Evolutionary conservation across 2,888 invertebrate species (phyloP).

Genomic region (Linhomoeus sp.): DNA sequence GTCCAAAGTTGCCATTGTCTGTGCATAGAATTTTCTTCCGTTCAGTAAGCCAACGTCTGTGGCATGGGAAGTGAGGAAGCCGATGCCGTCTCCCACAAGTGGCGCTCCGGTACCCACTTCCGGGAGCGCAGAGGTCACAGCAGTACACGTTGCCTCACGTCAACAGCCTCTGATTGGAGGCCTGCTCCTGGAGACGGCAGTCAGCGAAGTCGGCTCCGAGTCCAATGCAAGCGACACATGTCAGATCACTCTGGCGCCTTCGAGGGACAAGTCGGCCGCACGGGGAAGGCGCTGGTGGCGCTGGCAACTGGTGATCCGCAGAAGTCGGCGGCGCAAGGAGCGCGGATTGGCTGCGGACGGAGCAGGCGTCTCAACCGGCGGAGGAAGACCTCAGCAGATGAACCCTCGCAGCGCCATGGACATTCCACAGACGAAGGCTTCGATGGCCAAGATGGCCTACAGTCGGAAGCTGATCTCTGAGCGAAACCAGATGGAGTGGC

Average conservation of each 20-base stretch:
- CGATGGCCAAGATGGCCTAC: slow-evolving; percentile 26
- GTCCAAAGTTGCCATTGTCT: no score
- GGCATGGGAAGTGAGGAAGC: slow-evolving; percentile 87
- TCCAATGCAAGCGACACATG: no score
- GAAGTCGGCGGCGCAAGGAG: background rate
- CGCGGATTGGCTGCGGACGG: no score
- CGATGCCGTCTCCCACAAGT: slow-evolving; percentile 28
- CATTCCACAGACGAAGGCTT: slow-evolving; percentile 15
- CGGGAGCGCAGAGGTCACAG: no score
- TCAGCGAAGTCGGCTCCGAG: no score
- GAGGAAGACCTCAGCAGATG: no score
- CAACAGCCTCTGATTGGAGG: no score
- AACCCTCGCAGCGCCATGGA: slow-evolving; percentile 18
- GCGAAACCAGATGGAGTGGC: slow-evolving; percentile 9
- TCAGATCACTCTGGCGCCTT: background rate
- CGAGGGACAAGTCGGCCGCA: no score
- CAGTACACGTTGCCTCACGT: no score
- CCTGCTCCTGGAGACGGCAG: no score
- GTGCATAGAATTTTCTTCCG: slow-evolving; percentile 2
- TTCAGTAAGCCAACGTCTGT: slow-evolving; percentile 50
- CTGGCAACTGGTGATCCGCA: background rate
- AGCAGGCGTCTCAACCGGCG: no score
- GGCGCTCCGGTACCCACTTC: no score
- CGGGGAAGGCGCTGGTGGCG: background rate
- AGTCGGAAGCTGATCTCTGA: slow-evolving; percentile 20